Conservation (phyloP, 2,888 invertebrate genomes). For the Cephus pulcher region DNA sequence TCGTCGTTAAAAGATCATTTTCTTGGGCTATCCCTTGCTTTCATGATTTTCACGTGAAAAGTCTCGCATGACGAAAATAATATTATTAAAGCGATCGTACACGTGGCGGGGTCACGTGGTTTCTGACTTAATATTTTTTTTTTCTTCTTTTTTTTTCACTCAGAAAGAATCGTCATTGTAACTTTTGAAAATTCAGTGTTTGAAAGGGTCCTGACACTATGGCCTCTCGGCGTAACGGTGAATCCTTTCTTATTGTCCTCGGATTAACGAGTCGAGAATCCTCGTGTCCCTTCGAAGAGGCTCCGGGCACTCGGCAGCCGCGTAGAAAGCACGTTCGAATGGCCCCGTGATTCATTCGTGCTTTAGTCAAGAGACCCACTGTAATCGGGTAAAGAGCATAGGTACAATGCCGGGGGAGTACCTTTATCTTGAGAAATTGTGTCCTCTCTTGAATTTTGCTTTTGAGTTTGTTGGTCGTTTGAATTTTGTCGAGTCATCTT, state of each 20-base stretch:
- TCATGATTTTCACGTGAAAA: background rate
- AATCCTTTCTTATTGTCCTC: slow-evolving; percentile 49
- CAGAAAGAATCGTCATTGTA: background rate
- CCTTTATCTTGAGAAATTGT: background rate
- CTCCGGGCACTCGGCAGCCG: slow-evolving; percentile 1
- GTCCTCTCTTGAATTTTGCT: background rate
- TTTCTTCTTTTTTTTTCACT: background rate
- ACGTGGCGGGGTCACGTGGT: background rate
- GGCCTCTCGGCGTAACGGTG: slow-evolving; percentile 9
- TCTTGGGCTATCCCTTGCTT: background rate
- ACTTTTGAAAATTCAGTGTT: background rate
- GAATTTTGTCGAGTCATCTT: background rate
- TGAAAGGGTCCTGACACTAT: slow-evolving; percentile 35
- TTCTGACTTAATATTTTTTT: background rate
- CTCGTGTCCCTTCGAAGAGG: slow-evolving; percentile 1
- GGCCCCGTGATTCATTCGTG: background rate
- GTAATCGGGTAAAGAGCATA: background rate
- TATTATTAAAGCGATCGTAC: background rate
- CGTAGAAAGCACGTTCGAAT: slow-evolving; percentile 7
- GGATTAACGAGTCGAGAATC: slow-evolving; percentile 51
- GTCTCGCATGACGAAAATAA: background rate
- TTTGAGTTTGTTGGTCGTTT: background rate
- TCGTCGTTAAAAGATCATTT: background rate
- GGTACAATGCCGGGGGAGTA: background rate
- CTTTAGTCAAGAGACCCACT: background rate